A percentile compares a stretch with the other conserved stretches of the same genome.
Evolutionary conservation across 2,113 vertebrate genomes (phyloP).

Genomic region (Gadus chalcogrammus): DNA sequence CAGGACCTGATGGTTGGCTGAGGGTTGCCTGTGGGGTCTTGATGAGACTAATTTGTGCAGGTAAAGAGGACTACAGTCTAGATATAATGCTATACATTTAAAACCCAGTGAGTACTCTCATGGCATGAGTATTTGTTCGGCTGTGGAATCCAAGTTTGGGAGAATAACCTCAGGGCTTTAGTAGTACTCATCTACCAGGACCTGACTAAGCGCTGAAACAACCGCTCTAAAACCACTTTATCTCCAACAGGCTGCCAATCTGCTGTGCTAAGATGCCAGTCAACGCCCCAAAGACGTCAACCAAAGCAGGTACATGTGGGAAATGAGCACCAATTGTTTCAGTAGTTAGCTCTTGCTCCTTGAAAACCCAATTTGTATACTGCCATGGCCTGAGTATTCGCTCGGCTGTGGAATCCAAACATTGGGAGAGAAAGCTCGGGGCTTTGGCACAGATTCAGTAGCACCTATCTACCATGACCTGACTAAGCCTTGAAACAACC

Average conservation of each 20-base stretch:
- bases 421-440: not conserved
- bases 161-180: not conserved
- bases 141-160: not conserved
- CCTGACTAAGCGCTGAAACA: conserved; percentile 4
- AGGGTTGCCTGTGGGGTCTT: too few relatives aligned
- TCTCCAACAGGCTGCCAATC: too few relatives aligned
- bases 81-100: too few relatives aligned
- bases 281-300: too few relatives aligned
- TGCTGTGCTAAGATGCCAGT: too few relatives aligned
- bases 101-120: not conserved
- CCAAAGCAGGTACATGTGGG: too few relatives aligned
- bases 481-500: conserved; percentile 1
- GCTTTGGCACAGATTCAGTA: conserved; percentile 10
- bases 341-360: too few relatives aligned
- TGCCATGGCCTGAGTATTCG: not conserved
- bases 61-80: too few relatives aligned
- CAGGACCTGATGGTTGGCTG: too few relatives aligned
- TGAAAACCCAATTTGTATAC: not conserved
- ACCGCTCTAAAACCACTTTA: too few relatives aligned
- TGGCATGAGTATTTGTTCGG: not conserved
- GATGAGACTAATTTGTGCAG: too few relatives aligned
- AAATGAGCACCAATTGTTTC: too few relatives aligned
- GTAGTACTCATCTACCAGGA: not conserved
- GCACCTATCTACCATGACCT: not conserved
- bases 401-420: not conserved